phyloP scores from a whole-genome alignment of 2,888 invertebrate genomes.

The Eupithecia dodoneata region DNA sequence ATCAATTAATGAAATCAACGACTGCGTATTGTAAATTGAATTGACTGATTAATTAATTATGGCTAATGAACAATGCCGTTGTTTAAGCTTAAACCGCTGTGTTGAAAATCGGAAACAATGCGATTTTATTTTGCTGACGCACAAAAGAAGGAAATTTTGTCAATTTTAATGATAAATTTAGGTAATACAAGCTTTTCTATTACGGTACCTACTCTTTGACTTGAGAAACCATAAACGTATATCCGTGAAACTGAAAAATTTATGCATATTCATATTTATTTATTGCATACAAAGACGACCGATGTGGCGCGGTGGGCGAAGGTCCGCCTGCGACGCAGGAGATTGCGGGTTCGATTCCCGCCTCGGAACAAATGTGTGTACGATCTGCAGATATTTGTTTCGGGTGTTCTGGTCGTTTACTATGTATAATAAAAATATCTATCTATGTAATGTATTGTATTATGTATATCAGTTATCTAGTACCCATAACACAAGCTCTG shows the following conservation, averaged over 20 bases:
- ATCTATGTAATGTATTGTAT: too few relatives aligned
- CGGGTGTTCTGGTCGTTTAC: too few relatives aligned
- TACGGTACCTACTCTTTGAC: background rate
- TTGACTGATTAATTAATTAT: slow-evolving; percentile 44
- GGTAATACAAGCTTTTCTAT: background rate
- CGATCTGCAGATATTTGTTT: too few relatives aligned
- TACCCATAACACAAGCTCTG: too few relatives aligned
- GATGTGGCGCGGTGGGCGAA: too few relatives aligned
- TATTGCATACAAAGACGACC: too few relatives aligned
- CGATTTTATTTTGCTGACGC: slow-evolving; percentile 28
- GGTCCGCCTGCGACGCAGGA: too few relatives aligned
- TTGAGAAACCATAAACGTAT: background rate
- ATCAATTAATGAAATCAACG: slow-evolving; percentile 33
- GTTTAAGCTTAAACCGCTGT: slow-evolving; percentile 28
- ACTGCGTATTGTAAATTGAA: slow-evolving; percentile 34
- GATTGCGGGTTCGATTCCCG: too few relatives aligned
- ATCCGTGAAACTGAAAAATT: background rate
- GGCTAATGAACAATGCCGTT: slow-evolving; percentile 42
- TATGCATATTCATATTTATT: too few relatives aligned
- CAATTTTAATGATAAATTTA: background rate
- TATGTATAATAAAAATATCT: too few relatives aligned
- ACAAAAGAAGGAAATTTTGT: background rate
- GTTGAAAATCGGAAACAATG: slow-evolving; percentile 29
- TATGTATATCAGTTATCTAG: too few relatives aligned
- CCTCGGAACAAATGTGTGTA: too few relatives aligned